Base-by-base conservation (phyloP, 2,888 invertebrate species). In the Drosophila koepferae region DNA sequence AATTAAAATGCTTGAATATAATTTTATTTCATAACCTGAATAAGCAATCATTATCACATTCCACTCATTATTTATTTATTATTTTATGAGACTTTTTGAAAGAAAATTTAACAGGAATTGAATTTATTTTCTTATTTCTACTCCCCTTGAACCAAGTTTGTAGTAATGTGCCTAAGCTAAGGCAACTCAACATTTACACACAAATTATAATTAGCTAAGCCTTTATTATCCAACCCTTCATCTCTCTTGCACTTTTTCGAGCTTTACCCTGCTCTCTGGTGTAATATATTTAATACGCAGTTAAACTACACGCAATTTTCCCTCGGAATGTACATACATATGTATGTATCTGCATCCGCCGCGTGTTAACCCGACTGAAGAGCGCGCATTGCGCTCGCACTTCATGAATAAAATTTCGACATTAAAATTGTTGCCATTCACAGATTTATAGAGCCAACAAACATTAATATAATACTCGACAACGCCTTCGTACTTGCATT, bases 351-450 rank as follows among this genome's bases (percentile, higher is more conserved):
- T 61, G 61, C 4, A 46, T 56, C 46, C 49, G 28, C 12, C n/a
- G n/a, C 12, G 60, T 49, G 49, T 63, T 61, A 62, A 51, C 48
- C 59, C 54, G 18, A 12, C 36, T 43, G 60, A 66, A 70, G 58
- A 9, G 53, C 58, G 23, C 16, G 56, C 41, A 36, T 46, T 55
- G 53, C 51, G 41, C 77, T 82, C 49, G 72, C 86, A 79, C 74
- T 79, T 81, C 74, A 81, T 84, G 82, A 89, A 85, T 86, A 74
- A 69, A 84, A 72, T 77, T 80, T 65, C 44, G 41, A 63, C 85
- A 80, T 80, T 80, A 77, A 86, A 72, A 74, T 67, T 62, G 59
- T 81, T 46, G 60, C 68, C 61, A 61, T 80, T 88, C 65, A 43
- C 81, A 72, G 72, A 83, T 83, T 80, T 77, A 80, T 74, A 79